phyloP scores from a whole-genome alignment of 2,888 invertebrate species.

The Eretmocerus hayati region DNA sequence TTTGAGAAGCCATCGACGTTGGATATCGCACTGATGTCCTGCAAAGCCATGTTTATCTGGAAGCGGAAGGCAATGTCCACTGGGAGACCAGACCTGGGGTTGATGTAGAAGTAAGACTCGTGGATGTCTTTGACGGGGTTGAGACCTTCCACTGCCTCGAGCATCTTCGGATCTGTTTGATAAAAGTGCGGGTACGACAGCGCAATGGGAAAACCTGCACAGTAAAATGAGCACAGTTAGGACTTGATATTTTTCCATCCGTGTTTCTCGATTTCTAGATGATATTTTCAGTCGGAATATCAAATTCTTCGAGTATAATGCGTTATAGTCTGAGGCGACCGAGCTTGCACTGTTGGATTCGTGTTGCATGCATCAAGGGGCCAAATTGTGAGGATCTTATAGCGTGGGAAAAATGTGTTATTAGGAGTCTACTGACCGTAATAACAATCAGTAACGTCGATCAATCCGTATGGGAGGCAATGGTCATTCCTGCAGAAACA shows the following conservation, averaged over 20 bases:
- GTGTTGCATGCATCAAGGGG: too few relatives aligned
- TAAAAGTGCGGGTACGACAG: constrained; percentile 84
- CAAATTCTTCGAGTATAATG: too few relatives aligned
- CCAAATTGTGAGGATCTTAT: too few relatives aligned
- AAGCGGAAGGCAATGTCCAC: constrained; percentile 71
- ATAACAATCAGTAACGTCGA: constrained; percentile 81
- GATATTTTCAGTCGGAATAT: too few relatives aligned
- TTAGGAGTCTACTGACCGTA: constrained; percentile 58
- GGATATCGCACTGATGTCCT: constrained; percentile 60
- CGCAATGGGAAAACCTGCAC: constrained; percentile 73
- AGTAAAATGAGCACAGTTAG: too few relatives aligned
- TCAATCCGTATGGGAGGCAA: constrained; percentile 67
- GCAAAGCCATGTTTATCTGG: constrained; percentile 81
- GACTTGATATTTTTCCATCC: not conserved
- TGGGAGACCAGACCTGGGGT: constrained; percentile 76
- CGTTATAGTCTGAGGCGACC: too few relatives aligned
- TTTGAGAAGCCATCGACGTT: constrained; percentile 63
- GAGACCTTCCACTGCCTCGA: constrained; percentile 61
- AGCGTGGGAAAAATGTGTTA: too few relatives aligned
- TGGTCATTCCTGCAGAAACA: constrained; percentile 73
- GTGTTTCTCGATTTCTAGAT: not conserved
- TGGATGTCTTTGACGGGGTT: constrained; percentile 59
- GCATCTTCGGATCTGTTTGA: constrained; percentile 60
- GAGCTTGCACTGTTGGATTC: too few relatives aligned
- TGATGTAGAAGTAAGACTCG: constrained; percentile 65